phyloP scores from a whole-genome alignment of 2,797 vertebrate species.

The Kryptolebias ocellatus region DNA sequence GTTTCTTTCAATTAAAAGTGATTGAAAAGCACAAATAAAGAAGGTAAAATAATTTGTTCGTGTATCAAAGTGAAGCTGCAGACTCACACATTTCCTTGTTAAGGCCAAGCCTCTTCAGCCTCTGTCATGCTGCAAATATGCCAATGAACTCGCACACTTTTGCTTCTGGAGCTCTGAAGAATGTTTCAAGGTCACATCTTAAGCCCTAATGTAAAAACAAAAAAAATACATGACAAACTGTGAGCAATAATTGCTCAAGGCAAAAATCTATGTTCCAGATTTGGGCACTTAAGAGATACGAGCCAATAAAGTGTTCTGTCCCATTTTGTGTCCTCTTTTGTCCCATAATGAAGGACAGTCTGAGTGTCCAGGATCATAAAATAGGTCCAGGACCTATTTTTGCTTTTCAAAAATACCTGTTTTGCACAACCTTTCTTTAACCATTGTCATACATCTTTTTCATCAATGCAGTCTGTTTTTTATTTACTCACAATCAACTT shows the following conservation, averaged over 20 bases:
- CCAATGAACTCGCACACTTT: constrained; percentile 29
- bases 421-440: too few relatives aligned
- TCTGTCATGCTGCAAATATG: constrained; percentile 9
- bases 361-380: constrained; percentile 25
- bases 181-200: constrained; percentile 56
- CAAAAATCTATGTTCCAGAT: constrained; percentile 55
- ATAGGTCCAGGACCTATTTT: too few relatives aligned
- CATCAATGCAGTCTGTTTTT: too few relatives aligned
- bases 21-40: constrained; percentile 37
- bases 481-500: too few relatives aligned
- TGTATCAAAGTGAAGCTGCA: constrained; percentile 13
- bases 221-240: constrained; percentile 26
- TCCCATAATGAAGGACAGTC: constrained; percentile 59
- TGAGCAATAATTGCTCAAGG: constrained; percentile 54
- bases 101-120: constrained; percentile 12
- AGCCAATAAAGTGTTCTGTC: constrained; percentile 25
- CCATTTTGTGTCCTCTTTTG: constrained; percentile 30
- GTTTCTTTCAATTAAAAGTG: constrained; percentile 25
- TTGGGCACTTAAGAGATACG: constrained; percentile 34
- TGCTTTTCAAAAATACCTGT: too few relatives aligned
- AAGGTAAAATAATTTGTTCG: constrained; percentile 19
- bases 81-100: background rate
- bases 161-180: constrained; percentile 42
- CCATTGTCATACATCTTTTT: too few relatives aligned
- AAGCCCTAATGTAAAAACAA: constrained; percentile 31